Percentiles rank a stretch among this genome's conserved stretches.
These are phyloP conservation scores for Crax fasciolata DNA, from an alignment of 2,797 vertebrate genomes.

Conservation along the genomic window DNA sequence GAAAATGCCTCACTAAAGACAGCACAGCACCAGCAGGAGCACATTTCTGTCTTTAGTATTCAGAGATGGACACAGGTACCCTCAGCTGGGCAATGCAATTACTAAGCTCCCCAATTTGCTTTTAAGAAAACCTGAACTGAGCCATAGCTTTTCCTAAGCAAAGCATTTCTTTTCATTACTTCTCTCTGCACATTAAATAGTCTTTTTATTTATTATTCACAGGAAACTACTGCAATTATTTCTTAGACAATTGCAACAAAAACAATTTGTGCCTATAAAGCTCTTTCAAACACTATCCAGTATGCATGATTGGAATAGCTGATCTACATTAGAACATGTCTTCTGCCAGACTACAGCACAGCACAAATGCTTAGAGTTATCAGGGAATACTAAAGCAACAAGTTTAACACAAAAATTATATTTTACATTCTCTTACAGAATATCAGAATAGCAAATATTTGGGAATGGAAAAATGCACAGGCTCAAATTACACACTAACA, in stretches of 20 bases:
- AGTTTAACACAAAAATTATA: not conserved
- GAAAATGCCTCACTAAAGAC: not conserved
- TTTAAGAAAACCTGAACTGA: not conserved
- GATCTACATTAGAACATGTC: not conserved
- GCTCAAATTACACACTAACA: not conserved
- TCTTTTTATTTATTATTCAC: conserved; percentile 50
- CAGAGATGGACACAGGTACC: not conserved
- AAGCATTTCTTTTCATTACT: not conserved
- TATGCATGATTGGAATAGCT: not conserved
- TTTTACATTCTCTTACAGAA: not conserved
- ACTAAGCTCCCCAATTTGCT: not conserved
- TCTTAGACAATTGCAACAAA: conserved; percentile 29
- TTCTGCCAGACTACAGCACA: not conserved
- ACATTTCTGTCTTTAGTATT: not conserved
- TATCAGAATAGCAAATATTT: not conserved
- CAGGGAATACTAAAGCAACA: not conserved
- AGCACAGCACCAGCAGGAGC: not conserved
- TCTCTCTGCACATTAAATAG: not conserved
- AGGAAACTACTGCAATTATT: not conserved
- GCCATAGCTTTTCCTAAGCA: not conserved
- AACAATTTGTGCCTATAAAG: conserved; percentile 24
- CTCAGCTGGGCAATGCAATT: not conserved
- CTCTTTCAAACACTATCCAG: not conserved
- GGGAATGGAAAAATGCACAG: not conserved
- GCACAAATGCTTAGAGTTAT: not conserved